Conservation (phyloP, 2,888 invertebrate genomes). For the Parnassius glacialis region DNA sequence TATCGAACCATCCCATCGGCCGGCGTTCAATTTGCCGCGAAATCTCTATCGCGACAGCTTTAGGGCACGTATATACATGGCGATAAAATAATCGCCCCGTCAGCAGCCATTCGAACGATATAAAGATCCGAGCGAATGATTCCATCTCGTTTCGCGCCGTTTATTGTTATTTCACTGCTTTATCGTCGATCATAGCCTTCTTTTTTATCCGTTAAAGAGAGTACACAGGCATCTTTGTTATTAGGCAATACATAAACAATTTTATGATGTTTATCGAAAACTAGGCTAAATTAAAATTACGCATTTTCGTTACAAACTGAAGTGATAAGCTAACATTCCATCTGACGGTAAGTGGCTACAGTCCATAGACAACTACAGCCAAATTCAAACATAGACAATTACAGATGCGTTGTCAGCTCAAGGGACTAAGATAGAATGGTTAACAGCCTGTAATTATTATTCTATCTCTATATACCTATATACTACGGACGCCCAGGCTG, state of each 20-base stretch:
- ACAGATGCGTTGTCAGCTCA: no score
- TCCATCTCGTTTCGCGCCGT: conserved; percentile 25
- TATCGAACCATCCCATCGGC: conserved; percentile 56
- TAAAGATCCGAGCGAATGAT: conserved; percentile 24
- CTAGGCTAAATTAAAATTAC: no score
- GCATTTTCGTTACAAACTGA: no score
- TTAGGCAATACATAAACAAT: background rate
- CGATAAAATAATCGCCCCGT: conserved; percentile 25
- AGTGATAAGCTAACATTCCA: no score
- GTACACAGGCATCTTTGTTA: conserved; percentile 4
- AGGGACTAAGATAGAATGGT: no score
- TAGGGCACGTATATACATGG: conserved; percentile 35
- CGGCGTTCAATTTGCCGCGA: conserved; percentile 63
- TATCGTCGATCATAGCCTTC: conserved; percentile 21
- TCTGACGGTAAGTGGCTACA: no score
- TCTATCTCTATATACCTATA: no score
- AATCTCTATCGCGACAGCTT: conserved; percentile 52
- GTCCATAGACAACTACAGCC: no score
- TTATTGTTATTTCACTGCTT: conserved; percentile 28
- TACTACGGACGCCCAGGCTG: no score
- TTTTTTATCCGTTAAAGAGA: conserved; percentile 13
- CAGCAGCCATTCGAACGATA: conserved; percentile 22
- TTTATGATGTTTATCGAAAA: no score
- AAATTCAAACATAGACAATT: no score
- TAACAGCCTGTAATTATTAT: no score